phyloP scores from a whole-genome alignment of 2,888 invertebrate genomes.

The Hybos culiciformis region DNA sequence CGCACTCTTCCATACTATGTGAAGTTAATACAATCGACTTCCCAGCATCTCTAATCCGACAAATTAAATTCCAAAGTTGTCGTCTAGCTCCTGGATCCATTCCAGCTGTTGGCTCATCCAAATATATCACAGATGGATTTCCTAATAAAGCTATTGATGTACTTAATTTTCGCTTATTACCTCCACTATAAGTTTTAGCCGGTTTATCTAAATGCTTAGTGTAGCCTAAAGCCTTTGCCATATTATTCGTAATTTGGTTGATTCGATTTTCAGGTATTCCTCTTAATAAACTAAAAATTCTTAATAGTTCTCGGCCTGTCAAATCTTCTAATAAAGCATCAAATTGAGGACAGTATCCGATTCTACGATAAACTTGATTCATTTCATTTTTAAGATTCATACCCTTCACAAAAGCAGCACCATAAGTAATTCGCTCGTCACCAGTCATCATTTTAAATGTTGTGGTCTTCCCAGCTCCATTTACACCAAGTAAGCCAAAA shows the following conservation, averaged over 20 bases:
- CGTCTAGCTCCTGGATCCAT: slow-evolving; percentile 43
- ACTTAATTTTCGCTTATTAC: slow-evolving; percentile 59
- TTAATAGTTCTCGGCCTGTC: slow-evolving; percentile 54
- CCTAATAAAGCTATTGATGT: slow-evolving; percentile 59
- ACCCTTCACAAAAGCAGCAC: slow-evolving; percentile 54
- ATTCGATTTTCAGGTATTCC: slow-evolving; percentile 39
- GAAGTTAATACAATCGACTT: slow-evolving; percentile 69
- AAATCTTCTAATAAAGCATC: slow-evolving; percentile 58
- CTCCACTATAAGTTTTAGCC: slow-evolving; percentile 51
- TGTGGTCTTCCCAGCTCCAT: slow-evolving; percentile 77
- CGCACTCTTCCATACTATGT: slow-evolving; percentile 78
- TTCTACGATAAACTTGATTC: slow-evolving; percentile 44
- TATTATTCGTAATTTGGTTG: slow-evolving; percentile 21
- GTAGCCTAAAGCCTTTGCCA: slow-evolving; percentile 44
- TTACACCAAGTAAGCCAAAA: slow-evolving; percentile 70
- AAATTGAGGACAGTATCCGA: slow-evolving; percentile 65
- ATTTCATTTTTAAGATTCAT: slow-evolving; percentile 40
- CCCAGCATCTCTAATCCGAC: slow-evolving; percentile 52
- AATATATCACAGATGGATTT: slow-evolving; percentile 50
- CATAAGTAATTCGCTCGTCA: slow-evolving; percentile 55
- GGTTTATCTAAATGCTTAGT: slow-evolving; percentile 46
- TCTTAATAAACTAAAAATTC: slow-evolving; percentile 49
- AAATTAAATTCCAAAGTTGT: slow-evolving; percentile 64
- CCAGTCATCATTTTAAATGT: slow-evolving; percentile 88
- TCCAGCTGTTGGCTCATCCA: slow-evolving; percentile 53